These are phyloP conservation scores for Brachyhypopomus occidentalis DNA, from an alignment of 2,113 vertebrate genomes.

Conservation along the genomic window DNA sequence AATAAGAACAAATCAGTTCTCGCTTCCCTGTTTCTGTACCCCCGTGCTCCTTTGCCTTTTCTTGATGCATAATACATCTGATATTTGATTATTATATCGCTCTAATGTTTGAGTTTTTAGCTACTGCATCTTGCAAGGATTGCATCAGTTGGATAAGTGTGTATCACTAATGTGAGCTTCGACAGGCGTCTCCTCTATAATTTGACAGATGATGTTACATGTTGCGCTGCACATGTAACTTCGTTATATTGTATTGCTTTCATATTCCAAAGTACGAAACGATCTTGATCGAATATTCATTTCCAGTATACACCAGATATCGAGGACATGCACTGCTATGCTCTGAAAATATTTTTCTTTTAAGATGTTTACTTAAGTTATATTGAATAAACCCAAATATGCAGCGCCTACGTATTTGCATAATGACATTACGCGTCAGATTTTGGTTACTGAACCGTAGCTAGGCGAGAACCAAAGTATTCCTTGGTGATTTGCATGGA, in stretches of 20 bases:
- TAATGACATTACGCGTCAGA: background rate
- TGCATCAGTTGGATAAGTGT: background rate
- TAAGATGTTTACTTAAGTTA: background rate
- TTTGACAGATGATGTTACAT: constrained; percentile 1
- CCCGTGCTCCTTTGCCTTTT: background rate
- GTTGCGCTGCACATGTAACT: background rate
- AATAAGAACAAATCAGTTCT: background rate
- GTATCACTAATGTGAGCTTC: constrained; percentile 40
- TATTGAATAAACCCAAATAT: background rate
- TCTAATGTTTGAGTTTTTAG: background rate
- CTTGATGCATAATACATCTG: constrained; percentile 5
- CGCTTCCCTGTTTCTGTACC: no score
- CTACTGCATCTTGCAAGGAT: no score
- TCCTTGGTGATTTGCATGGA: background rate
- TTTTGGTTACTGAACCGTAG: background rate
- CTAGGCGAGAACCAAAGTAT: background rate
- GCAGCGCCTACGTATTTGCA: background rate
- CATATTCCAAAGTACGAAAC: background rate
- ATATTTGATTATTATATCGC: background rate
- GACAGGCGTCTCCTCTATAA: background rate
- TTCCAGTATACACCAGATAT: background rate
- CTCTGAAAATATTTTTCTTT: no score
- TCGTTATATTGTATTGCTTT: background rate
- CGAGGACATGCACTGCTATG: no score
- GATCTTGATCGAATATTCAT: background rate